Evolutionary conservation across 2,113 vertebrate species (phyloP).

Genomic region (Protobothrops mucrosquamatus): DNA sequence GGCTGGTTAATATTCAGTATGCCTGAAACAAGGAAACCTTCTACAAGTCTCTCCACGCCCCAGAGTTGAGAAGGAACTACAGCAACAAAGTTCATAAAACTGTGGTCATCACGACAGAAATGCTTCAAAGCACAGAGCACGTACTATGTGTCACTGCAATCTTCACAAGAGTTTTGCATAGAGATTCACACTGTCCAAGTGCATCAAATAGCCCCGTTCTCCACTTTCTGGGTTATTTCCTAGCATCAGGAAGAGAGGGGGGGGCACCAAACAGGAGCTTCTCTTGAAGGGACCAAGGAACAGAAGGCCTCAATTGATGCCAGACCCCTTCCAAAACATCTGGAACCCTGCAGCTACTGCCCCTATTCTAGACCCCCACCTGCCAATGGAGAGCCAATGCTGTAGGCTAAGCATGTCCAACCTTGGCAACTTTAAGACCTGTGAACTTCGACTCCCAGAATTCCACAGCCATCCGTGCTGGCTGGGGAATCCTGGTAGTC

Average conservation of each 20-base stretch:
- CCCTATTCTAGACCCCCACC: background rate
- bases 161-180: constrained; percentile 55
- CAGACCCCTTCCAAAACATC: too few species aligned
- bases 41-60: background rate
- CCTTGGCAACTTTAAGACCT: background rate
- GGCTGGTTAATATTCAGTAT: background rate
- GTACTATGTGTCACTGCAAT: constrained; percentile 15
- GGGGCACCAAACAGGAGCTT: background rate
- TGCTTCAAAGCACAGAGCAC: background rate
- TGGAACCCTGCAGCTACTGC: too few species aligned
- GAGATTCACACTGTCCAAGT: constrained; percentile 53
- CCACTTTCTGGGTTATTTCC: background rate
- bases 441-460: background rate
- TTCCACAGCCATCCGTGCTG: background rate
- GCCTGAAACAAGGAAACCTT: background rate
- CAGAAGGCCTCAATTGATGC: background rate
- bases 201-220: background rate
- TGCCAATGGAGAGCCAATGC: too few species aligned
- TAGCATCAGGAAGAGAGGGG: background rate
- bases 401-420: background rate
- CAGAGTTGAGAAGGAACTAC: background rate
- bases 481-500: background rate
- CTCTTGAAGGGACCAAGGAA: too few species aligned
- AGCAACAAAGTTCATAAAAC: constrained; percentile 2
- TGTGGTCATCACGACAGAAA: background rate